A percentile compares a stretch with the other conserved stretches of the same genome.
Conservation (phyloP, 2,888 invertebrate genomes). For the Troides oblongomaculatus region DNA sequence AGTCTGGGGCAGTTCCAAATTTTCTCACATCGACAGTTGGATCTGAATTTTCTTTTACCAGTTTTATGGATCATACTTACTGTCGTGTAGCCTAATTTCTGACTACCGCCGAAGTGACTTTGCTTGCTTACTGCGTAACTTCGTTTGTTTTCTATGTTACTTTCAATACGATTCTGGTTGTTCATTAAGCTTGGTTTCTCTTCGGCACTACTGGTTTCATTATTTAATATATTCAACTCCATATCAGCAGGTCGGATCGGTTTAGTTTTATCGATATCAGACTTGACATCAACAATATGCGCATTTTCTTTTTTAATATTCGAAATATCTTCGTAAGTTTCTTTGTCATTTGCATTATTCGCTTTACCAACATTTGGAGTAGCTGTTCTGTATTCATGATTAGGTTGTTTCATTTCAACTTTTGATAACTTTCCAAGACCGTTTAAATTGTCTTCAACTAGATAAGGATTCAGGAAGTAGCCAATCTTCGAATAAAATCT, state of each 20-base stretch:
- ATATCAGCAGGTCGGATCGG: too few relatives aligned
- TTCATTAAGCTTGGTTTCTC: too few relatives aligned
- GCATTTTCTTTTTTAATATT: too few relatives aligned
- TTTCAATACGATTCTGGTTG: too few relatives aligned
- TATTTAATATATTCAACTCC: too few relatives aligned
- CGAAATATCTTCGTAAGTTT: too few relatives aligned
- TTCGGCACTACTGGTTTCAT: too few relatives aligned
- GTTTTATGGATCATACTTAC: conserved; percentile 54
- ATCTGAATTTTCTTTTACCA: conserved; percentile 56
- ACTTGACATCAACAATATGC: too few relatives aligned
- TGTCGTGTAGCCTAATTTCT: conserved; percentile 39
- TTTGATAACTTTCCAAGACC: not conserved
- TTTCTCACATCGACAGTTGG: conserved; percentile 69
- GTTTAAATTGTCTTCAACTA: not conserved
- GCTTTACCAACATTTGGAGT: not conserved
- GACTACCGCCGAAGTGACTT: conserved; percentile 33
- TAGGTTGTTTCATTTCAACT: not conserved
- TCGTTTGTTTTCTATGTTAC: not conserved
- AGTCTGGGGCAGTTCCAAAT: conserved; percentile 74
- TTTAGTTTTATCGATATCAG: too few relatives aligned
- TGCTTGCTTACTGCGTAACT: not conserved
- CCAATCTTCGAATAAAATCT: conserved; percentile 24
- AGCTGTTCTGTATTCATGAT: not conserved
- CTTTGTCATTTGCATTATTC: too few relatives aligned
- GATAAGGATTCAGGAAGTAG: conserved; percentile 10